Conservation (phyloP, 1,140 invertebrate species). For the Marisa cornuarietis region DNA sequence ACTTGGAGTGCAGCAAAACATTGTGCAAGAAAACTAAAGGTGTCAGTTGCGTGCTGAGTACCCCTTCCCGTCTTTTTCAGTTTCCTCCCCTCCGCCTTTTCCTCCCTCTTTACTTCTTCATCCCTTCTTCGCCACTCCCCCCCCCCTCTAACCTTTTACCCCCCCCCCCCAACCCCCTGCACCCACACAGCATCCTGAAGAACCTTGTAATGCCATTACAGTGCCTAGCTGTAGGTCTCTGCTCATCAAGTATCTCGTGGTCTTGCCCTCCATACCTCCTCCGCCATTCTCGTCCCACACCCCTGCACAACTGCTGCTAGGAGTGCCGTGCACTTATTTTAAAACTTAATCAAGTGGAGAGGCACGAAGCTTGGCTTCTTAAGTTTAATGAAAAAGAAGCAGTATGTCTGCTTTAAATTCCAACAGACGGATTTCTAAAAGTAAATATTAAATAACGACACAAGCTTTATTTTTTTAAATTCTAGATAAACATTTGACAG, state of each 20-base stretch:
- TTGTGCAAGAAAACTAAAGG: slow-evolving; percentile 80
- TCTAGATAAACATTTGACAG: too few relatives aligned
- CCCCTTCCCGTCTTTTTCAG: not conserved
- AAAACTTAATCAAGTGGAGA: too few relatives aligned
- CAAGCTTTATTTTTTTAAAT: too few relatives aligned
- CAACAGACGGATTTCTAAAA: too few relatives aligned
- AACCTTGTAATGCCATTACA: too few relatives aligned
- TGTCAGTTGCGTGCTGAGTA: slow-evolving; percentile 1
- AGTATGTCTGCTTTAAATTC: too few relatives aligned
- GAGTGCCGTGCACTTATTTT: not conserved
- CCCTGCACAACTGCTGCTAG: not conserved
- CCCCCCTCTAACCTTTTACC: not conserved
- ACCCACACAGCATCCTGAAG: too few relatives aligned
- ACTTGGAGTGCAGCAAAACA: slow-evolving; percentile 95
- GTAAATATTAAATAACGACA: too few relatives aligned
- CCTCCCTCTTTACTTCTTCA: slow-evolving; percentile 4
- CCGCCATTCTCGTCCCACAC: not conserved
- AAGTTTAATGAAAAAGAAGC: too few relatives aligned
- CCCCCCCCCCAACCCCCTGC: not conserved
- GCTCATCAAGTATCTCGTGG: not conserved
- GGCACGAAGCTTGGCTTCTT: too few relatives aligned
- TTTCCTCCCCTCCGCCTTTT: slow-evolving; percentile 15
- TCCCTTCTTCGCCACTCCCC: slow-evolving; percentile 4
- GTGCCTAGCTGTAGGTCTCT: not conserved
- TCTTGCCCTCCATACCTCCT: not conserved